These are phyloP conservation scores for Chiroxiphia lanceolata DNA, from an alignment of 2,797 vertebrate species.

Conservation along the genomic window DNA sequence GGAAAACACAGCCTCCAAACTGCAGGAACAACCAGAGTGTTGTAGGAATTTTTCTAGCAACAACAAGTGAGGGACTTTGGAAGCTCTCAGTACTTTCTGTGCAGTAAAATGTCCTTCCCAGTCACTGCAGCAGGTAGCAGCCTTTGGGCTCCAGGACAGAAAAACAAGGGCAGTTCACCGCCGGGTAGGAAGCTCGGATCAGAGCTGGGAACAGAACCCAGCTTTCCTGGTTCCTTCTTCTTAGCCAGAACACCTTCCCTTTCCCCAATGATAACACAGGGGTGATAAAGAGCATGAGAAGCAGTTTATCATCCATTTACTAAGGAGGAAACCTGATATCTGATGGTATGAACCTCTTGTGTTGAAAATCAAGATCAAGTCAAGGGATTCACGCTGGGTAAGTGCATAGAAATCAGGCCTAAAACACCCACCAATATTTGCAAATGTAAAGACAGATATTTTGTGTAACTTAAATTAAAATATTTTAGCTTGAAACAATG, in stretches of 20 bases:
- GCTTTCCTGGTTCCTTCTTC: conserved; percentile 6
- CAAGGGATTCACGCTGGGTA: conserved; percentile 34
- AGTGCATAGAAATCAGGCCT: neutral
- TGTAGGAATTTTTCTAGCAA: neutral
- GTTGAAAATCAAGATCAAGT: neutral
- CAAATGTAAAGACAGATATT: conserved; percentile 18
- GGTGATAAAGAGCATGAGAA: neutral
- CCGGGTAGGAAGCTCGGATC: neutral
- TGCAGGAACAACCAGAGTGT: neutral
- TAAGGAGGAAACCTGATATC: neutral
- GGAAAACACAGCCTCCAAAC: neutral
- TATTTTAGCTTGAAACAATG: conserved; percentile 51
- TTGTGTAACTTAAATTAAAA: conserved; percentile 17
- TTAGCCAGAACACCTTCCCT: neutral
- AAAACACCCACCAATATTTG: neutral
- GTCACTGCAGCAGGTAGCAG: neutral
- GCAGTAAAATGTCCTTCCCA: neutral
- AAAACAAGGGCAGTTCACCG: neutral
- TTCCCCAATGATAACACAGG: neutral
- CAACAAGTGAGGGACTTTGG: neutral
- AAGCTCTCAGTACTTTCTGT: neutral
- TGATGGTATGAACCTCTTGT: neutral
- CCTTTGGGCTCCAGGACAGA: neutral
- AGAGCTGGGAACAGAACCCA: neutral
- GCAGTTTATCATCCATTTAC: neutral